Evolutionary conservation across 2,113 vertebrate genomes (phyloP), one percentile per base, ranked within the genome.

Genomic region (Paradoxurus hermaphroditus): DNA sequence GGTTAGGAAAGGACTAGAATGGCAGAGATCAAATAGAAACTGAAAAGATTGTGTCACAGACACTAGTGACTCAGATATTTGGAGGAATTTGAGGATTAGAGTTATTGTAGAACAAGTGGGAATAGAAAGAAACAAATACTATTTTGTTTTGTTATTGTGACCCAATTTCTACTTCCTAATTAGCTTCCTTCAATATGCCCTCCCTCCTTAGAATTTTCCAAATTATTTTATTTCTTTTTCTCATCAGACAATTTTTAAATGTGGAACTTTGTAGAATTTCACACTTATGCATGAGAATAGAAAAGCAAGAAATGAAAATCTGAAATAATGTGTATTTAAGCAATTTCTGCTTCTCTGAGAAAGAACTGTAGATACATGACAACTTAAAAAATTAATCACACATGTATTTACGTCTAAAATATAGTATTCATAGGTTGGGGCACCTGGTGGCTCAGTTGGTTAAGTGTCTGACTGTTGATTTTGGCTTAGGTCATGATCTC

Each of bases 381-480:
- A 91, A 67, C 25, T 94, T 95, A 67, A 83, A 89, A 84, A 84
- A 87, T 41, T 77, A 94, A 90, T 63, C 83, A n/a, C 41, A 63
- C 29, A 91, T 51, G 41, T 77, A 62, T 88, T 94, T 73, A 78
- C 4, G 7, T 67, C 27, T 78, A 51, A 70, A 84, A 65, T 59
- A 56, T 56, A 59, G 18, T 56, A 56, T 56, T 56, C 53, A 56
- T 56, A 23, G 56, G 56, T 23, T 59, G 56, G 56, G 56, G 56
- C 21, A 59, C 7, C 6, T 59, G 56, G 8, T 59, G 21, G 56
- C 56, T 59, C 56, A 23, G 56, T 59, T 59, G 56, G 56, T 25
- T 59, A 59, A 59, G 56, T 59, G 56, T 59, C 56, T 3, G 21
- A 59, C 56, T 59, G 7, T 59, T 59, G 56, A 59, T 25, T 59